These are phyloP conservation scores for Orthonevra nobilis DNA, from an alignment of 2,888 invertebrate species.

Conservation along the genomic window DNA sequence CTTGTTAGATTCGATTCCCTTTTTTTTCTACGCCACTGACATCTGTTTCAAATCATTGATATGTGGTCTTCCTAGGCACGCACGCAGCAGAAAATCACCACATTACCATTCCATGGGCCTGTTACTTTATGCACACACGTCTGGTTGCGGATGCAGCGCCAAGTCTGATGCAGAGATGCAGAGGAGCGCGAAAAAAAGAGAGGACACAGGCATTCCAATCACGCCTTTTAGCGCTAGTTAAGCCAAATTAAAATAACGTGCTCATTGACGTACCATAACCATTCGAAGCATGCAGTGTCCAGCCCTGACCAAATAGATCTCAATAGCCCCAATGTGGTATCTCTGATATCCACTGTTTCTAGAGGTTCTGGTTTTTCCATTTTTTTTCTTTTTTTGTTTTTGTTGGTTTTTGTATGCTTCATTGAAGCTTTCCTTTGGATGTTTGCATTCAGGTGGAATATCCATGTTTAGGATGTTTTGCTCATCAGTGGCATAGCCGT, in stretches of 20 bases:
- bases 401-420: constrained; percentile 2
- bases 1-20: constrained; percentile 31
- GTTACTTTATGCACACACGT: constrained; percentile 45
- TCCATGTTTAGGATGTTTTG: constrained; percentile 39
- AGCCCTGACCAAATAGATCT: constrained; percentile 6
- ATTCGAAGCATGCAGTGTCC: constrained; percentile 32
- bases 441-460: constrained; percentile 39
- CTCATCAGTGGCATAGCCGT: constrained; percentile 51
- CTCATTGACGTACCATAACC: constrained; percentile 51
- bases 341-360: constrained; percentile 17
- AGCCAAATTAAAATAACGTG: constrained; percentile 63
- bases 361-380: background rate
- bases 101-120: constrained; percentile 52
- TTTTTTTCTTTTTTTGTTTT: background rate
- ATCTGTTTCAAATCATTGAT: constrained; percentile 67
- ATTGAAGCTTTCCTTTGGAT: constrained; percentile 17
- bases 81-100: constrained; percentile 57
- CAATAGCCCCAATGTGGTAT: constrained; percentile 27
- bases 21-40: constrained; percentile 32
- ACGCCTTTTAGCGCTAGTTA: constrained; percentile 67
- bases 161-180: constrained; percentile 15
- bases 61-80: constrained; percentile 53
- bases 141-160: constrained; percentile 51
- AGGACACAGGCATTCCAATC: constrained; percentile 57
- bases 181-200: constrained; percentile 8